Evolutionary conservation across 2,797 vertebrate genomes (phyloP), one percentile per base, ranked within the genome.

Genomic region (Myiothlypis coronata): DNA sequence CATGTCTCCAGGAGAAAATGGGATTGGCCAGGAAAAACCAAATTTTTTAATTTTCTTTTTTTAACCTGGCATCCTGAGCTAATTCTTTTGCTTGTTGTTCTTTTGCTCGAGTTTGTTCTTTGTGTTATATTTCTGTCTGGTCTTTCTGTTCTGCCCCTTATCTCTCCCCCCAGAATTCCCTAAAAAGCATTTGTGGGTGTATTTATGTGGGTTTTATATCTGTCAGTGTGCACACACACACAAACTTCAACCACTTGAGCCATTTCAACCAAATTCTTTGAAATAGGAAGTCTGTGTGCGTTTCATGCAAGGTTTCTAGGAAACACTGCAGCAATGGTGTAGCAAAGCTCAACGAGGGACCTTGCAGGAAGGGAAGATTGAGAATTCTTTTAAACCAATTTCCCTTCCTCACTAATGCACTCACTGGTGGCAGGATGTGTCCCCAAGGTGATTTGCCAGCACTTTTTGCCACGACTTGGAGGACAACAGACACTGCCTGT

Each of bases 241-340:
- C 4, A 55, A 35, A 57, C 35, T 55, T 57, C 35, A 69, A 32
- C 23, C 46, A 7, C 27, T 77, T 67, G 44, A 91, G 43, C 27
- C 3, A 0, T 82, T 69, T 82, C 75, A 83, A 11, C 6, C 19
- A 49, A 43, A 11, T 78, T 52, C 12, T 41, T 75, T 64, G 39
- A 37, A 53, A 7, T 4, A 26, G 68, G 32, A 89, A 75, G 19
- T 49, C 41, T 0, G 0, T 13, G 2, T 30, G 17, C n/a, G 8
- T 89, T 41, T 92, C 9, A 8, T 39, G 21, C 41, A 60, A 56
- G 60, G 35, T 56, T 67, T 49, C 32, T 61, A 50, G 53, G 78
- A 89, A 84, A 52, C 6, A 1, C 27, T 43, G 52, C 53, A 49
- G 44, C 76, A 41, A 0, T 30, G 26, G 41, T 20, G 26, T 59